Conservation (phyloP, 2,888 invertebrate genomes). For the Dryococelus australis region DNA sequence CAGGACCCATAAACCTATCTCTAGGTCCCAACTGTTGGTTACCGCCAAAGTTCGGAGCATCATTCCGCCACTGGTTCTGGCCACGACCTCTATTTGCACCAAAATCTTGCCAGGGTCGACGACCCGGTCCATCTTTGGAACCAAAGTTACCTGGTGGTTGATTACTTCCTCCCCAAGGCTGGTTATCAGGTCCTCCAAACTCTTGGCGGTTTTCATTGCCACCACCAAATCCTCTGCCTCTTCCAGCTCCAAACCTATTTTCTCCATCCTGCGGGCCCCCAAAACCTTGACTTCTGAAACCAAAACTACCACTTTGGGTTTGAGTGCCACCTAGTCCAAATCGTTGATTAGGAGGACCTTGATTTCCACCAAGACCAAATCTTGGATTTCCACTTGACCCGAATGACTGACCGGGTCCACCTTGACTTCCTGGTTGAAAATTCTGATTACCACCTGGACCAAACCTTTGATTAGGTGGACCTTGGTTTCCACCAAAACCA, state of each 20-base stretch:
- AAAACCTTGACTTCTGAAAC: slow-evolving; percentile 38
- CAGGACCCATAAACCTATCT: slow-evolving; percentile 32
- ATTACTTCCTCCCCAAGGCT: slow-evolving; percentile 30
- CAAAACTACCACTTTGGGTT: slow-evolving; percentile 26
- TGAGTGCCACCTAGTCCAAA: slow-evolving; percentile 25
- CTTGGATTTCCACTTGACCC: slow-evolving; percentile 20
- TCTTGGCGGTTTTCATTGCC: slow-evolving; percentile 30
- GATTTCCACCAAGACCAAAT: slow-evolving; percentile 31
- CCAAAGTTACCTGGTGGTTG: neutral
- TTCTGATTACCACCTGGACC: slow-evolving; percentile 46
- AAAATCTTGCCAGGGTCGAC: slow-evolving; percentile 4
- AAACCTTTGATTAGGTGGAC: slow-evolving; percentile 43
- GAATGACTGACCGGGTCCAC: slow-evolving; percentile 31
- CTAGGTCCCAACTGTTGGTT: slow-evolving; percentile 12
- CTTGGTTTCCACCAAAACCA: slow-evolving; percentile 45
- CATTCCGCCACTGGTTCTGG: slow-evolving; percentile 31
- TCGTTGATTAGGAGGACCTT: slow-evolving; percentile 34
- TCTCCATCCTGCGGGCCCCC: slow-evolving; percentile 39
- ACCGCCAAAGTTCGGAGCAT: slow-evolving; percentile 20
- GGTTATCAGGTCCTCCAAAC: slow-evolving; percentile 22
- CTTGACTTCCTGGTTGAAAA: slow-evolving; percentile 47
- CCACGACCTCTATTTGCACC: slow-evolving; percentile 21
- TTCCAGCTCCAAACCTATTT: slow-evolving; percentile 35
- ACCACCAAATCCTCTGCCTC: slow-evolving; percentile 37
- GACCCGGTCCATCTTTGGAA: slow-evolving; percentile 19